A percentile compares a stretch with the other conserved stretches of the same genome.
Evolutionary conservation across 2,888 invertebrate species (phyloP).

Genomic region (Argyresthia goedartella): DNA sequence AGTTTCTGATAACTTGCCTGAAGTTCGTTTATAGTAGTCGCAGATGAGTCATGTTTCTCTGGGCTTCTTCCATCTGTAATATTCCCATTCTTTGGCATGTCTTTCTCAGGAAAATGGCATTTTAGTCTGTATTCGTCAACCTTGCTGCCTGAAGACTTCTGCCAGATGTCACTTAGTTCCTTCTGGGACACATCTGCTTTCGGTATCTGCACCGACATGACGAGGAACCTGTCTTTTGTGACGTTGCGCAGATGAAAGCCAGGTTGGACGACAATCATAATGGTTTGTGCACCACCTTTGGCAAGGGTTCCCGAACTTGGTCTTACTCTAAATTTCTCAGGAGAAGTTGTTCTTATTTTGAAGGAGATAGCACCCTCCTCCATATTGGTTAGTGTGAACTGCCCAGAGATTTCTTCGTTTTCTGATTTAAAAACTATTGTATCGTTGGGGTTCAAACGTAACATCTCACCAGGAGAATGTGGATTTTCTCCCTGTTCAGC

Average conservation of each 20-base stretch:
- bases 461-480: constrained; percentile 66
- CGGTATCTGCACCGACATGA: constrained; percentile 83
- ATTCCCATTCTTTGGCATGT: constrained; percentile 39
- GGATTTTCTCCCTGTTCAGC: constrained; percentile 41
- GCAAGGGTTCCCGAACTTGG: constrained; percentile 86
- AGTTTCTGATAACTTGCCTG: constrained; percentile 41
- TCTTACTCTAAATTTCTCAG: constrained; percentile 93
- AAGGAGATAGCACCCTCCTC: constrained; percentile 63
- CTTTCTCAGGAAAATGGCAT: constrained; percentile 72
- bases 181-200: constrained; percentile 66
- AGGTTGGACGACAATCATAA: constrained; percentile 81
- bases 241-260: constrained; percentile 78
- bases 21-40: constrained; percentile 70
- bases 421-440: constrained; percentile 77
- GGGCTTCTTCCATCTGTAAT: constrained; percentile 26
- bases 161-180: constrained; percentile 83
- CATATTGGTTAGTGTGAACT: constrained; percentile 78
- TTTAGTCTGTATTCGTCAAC: constrained; percentile 81
- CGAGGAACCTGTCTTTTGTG: constrained; percentile 87
- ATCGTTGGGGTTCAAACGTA: constrained; percentile 76
- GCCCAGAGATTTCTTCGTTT: constrained; percentile 76
- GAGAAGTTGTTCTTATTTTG: constrained; percentile 95
- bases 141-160: constrained; percentile 68
- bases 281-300: constrained; percentile 73
- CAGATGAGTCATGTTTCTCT: constrained; percentile 83